These are phyloP conservation scores for Malacoctenus gilli DNA, from an alignment of 2,797 vertebrate species.

Conservation along the genomic window DNA sequence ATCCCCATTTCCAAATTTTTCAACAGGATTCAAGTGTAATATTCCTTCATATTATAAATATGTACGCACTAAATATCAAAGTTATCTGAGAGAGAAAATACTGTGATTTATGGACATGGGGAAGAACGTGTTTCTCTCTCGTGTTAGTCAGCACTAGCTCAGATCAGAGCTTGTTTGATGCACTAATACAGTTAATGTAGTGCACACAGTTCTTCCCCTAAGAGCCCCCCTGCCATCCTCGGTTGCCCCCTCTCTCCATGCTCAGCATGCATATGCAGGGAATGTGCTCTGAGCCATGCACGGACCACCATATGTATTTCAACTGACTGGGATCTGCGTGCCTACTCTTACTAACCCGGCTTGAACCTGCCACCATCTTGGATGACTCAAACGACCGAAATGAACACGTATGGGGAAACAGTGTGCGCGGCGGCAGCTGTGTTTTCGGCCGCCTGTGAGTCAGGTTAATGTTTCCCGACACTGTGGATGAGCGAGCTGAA, in stretches of 20 bases:
- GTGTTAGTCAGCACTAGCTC: not conserved
- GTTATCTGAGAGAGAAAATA: too few relatives aligned
- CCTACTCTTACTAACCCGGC: conserved; percentile 4
- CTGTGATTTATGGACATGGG: too few relatives aligned
- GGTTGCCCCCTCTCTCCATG: not conserved
- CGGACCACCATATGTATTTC: not conserved
- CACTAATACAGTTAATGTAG: too few relatives aligned
- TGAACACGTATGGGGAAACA: not conserved
- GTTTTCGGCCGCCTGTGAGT: conserved; percentile 5
- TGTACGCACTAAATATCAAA: too few relatives aligned
- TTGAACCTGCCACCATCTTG: conserved; percentile 40
- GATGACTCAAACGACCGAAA: conserved; percentile 16
- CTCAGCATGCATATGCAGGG: not conserved
- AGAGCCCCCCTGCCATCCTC: conserved; percentile 2
- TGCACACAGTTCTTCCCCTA: too few relatives aligned
- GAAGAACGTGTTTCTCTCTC: too few relatives aligned
- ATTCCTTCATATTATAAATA: too few relatives aligned
- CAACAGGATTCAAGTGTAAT: too few relatives aligned
- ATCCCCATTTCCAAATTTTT: too few relatives aligned
- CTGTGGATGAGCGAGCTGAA: not conserved
- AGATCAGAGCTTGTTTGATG: not conserved
- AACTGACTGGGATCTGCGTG: conserved; percentile 8
- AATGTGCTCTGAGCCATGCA: not conserved
- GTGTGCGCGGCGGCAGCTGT: conserved; percentile 24
- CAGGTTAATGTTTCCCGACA: conserved; percentile 26